Conservation (phyloP, 2,797 vertebrate genomes). For the Serranus cabrilla region DNA sequence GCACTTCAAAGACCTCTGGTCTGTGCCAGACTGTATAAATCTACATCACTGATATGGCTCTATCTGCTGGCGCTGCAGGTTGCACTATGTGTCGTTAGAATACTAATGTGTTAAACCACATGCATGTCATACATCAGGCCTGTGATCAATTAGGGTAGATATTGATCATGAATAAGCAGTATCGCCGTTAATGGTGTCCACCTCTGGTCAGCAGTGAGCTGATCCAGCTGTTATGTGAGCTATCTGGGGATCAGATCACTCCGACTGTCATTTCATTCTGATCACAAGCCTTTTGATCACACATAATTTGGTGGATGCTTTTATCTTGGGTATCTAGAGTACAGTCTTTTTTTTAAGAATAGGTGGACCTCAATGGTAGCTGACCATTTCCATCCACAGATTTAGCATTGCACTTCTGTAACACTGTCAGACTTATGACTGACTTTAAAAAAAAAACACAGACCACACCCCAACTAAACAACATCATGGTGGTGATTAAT, state of each 20-base stretch:
- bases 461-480: too few species aligned
- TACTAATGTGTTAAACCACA: slow-evolving; percentile 69
- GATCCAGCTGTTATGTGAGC: slow-evolving; percentile 52
- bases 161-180: slow-evolving; percentile 66
- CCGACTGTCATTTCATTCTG: slow-evolving; percentile 38
- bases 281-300: slow-evolving; percentile 58
- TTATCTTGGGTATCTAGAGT: slow-evolving; percentile 26
- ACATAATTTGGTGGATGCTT: slow-evolving; percentile 38
- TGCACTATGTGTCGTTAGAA: slow-evolving; percentile 48
- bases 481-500: too few species aligned
- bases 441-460: background rate
- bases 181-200: slow-evolving; percentile 46
- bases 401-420: background rate
- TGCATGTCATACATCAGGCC: slow-evolving; percentile 63
- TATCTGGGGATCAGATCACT: slow-evolving; percentile 35
- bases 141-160: slow-evolving; percentile 65
- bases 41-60: slow-evolving; percentile 56
- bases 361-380: background rate
- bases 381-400: background rate
- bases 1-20: slow-evolving; percentile 67
- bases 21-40: slow-evolving; percentile 63
- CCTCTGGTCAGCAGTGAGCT: slow-evolving; percentile 46
- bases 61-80: slow-evolving; percentile 59
- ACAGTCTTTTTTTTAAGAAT: slow-evolving; percentile 21
- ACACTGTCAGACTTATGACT: too few species aligned